Evolutionary conservation across 1,140 invertebrate species (phyloP), one percentile per base, ranked within the genome.

Genomic region (Hylaeus anthracinus): DNA sequence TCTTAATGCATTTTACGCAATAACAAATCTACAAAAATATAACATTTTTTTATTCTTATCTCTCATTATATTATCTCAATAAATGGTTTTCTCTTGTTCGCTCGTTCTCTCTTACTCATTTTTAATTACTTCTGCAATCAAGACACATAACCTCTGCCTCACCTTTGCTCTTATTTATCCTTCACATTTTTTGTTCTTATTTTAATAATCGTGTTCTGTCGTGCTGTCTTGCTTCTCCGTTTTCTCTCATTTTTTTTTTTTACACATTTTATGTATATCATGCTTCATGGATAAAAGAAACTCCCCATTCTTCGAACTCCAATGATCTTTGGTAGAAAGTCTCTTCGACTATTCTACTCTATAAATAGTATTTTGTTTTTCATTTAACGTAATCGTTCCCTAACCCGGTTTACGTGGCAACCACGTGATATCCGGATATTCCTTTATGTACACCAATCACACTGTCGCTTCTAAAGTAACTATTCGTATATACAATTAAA

Each of bases 11-110:
- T 91, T 88, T 92, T 91, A 93, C 88, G 92, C 92, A 89, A 92
- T 93, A 93, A 93, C 92, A 93, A 93, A 93, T 93, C 91, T 93
- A 93, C 91, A 93, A 93, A 93, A 93, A 93, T 93, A 93, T 93
- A 93, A 91, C 92, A 92, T 91, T 90, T 89, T 51, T 90, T 87
- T 92, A 88, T 91, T 89, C 89, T 89, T 86, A 89, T 87, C 81
- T 89, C 83, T 88, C 85, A 83, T 88, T 89, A 91, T 91, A 91
- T 91, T 90, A 91, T 89, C 83, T 90, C 90, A 85, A 91, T 91
- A 89, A 91, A 93, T 82, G 88, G 83, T 89, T 87, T 88, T 81
- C 56, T 78, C 79, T 83, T 53, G 65, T 70, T 77, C 72, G 61
- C 61, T 85, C 72, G 79, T 78, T 86, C 72, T 72, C 61, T 82